These are phyloP conservation scores for Dasysyrphus tricinctus DNA, from an alignment of 2,888 invertebrate genomes.

Conservation along the genomic window DNA sequence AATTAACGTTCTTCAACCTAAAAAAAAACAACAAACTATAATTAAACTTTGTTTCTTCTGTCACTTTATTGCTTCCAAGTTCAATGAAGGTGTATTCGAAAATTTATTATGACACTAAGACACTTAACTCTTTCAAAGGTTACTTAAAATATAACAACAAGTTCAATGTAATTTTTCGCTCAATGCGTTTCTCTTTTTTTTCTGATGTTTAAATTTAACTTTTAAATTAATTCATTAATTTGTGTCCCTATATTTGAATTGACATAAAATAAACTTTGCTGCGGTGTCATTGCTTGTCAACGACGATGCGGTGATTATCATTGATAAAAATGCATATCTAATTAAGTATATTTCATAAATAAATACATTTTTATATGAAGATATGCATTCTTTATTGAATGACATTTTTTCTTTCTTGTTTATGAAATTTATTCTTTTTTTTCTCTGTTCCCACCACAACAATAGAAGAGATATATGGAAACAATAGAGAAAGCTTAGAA, in stretches of 20 bases:
- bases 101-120: slow-evolving; percentile 5
- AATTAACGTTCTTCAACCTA: background rate
- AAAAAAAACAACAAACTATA: background rate
- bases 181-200: slow-evolving; percentile 33
- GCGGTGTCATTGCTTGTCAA: slow-evolving; percentile 18
- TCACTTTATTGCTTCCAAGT: slow-evolving; percentile 3
- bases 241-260: slow-evolving; percentile 21
- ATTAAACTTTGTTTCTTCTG: slow-evolving; percentile 6
- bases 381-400: slow-evolving; percentile 28
- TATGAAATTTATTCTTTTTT: background rate
- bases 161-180: slow-evolving; percentile 44
- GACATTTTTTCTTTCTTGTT: slow-evolving; percentile 27
- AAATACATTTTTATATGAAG: background rate
- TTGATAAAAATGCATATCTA: slow-evolving; percentile 51
- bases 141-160: slow-evolving; percentile 34
- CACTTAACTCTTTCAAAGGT: background rate
- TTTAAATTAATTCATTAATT: slow-evolving; percentile 40
- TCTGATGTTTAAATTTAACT: slow-evolving; percentile 28
- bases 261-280: slow-evolving; percentile 1
- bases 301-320: slow-evolving; percentile 11
- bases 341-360: slow-evolving; percentile 15
- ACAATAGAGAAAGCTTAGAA: slow-evolving; percentile 43
- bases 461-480: background rate
- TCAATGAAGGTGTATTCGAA: slow-evolving; percentile 28
- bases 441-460: background rate